Conservation (phyloP, 2,113 vertebrate genomes). For the Lethenteron reissneri region DNA sequence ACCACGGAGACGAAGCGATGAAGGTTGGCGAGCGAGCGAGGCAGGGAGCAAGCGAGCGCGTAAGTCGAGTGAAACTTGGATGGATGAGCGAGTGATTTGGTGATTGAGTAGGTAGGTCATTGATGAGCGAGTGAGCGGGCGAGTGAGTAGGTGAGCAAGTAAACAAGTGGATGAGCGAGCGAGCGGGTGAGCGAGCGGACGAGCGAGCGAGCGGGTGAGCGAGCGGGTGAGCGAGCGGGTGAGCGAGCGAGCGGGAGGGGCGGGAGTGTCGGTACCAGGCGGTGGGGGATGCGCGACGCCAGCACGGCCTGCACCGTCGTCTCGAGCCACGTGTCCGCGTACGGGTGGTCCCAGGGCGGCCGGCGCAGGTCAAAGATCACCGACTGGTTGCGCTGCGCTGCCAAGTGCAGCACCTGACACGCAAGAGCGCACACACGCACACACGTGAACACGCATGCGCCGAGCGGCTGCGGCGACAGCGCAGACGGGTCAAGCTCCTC, state of each 20-base stretch:
- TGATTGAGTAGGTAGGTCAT: background rate
- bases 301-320: conserved; percentile 50
- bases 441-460: too few relatives aligned
- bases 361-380: conserved; percentile 44
- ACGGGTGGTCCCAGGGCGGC: conserved; percentile 43
- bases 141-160: background rate
- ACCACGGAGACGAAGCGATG: background rate
- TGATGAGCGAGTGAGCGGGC: background rate
- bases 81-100: too few relatives aligned
- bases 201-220: conserved; percentile 62
- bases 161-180: too few relatives aligned
- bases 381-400: conserved; percentile 31
- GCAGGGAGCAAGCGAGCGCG: background rate
- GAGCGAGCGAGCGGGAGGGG: conserved; percentile 32
- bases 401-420: conserved; percentile 30
- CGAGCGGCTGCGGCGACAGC: too few relatives aligned
- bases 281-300: conserved; percentile 39
- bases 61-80: too few relatives aligned
- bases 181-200: conserved; percentile 78
- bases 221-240: conserved; percentile 63
- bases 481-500: too few relatives aligned
- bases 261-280: conserved; percentile 27
- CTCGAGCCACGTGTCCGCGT: conserved; percentile 45
- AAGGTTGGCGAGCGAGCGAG: background rate
- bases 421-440: too few relatives aligned